A percentile compares a stretch with the other conserved stretches of the same genome.
These are phyloP conservation scores for Epizoanthus fatuus DNA, from an alignment of 92 coral and sea anemone species.

Conservation along the genomic window DNA sequence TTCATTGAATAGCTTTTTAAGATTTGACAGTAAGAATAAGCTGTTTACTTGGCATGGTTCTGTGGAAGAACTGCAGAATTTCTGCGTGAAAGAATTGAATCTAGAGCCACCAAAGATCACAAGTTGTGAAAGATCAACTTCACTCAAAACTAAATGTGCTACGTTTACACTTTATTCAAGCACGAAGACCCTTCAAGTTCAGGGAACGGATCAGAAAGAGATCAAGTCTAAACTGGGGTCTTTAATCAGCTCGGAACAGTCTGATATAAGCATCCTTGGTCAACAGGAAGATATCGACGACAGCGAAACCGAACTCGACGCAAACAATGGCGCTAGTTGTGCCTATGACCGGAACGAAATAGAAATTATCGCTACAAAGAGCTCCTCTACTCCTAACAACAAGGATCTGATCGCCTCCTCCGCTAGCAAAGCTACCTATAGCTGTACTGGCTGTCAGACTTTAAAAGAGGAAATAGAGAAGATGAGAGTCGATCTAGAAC, in stretches of 20 bases:
- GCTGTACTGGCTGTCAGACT: no score
- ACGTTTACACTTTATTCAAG: constrained; percentile 4
- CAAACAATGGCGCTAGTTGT: no score
- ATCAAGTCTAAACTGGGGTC: neutral
- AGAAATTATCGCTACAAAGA: no score
- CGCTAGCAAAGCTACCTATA: no score
- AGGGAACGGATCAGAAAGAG: neutral
- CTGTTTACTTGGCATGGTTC: constrained; percentile 3
- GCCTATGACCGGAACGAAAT: no score
- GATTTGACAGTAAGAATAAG: neutral
- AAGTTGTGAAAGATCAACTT: constrained; percentile 12
- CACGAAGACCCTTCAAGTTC: constrained; percentile 13
- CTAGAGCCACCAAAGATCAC: neutral
- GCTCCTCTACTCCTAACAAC: no score
- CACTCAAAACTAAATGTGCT: constrained; percentile 5
- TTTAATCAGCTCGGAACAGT: neutral
- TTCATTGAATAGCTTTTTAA: neutral
- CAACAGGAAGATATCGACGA: no score
- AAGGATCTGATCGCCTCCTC: no score
- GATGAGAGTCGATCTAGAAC: no score
- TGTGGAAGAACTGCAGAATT: constrained; percentile 12
- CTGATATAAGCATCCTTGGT: no score
- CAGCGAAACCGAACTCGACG: no score
- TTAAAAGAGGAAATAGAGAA: no score
- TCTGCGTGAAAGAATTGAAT: neutral